These are phyloP conservation scores for Cephus spinipes DNA, from an alignment of 2,888 invertebrate genomes.

Conservation along the genomic window DNA sequence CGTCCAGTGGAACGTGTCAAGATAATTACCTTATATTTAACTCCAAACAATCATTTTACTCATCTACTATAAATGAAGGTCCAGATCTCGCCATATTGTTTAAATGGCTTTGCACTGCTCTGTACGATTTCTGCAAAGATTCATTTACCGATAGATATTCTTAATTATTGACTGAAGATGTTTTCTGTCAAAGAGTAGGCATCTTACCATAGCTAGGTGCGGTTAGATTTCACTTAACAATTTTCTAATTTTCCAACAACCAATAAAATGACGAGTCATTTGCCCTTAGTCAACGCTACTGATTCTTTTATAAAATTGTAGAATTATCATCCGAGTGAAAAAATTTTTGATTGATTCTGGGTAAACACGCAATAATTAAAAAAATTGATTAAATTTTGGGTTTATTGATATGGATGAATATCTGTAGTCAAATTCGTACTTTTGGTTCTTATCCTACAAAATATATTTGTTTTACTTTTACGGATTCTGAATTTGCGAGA, in stretches of 20 bases:
- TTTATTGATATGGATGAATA: background rate
- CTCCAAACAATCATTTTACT: background rate
- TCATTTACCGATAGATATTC: background rate
- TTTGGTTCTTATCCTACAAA: background rate
- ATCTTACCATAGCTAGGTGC: background rate
- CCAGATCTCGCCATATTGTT: background rate
- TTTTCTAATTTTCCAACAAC: background rate
- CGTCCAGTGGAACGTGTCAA: background rate
- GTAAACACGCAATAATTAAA: background rate
- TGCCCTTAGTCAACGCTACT: background rate
- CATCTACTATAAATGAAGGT: background rate
- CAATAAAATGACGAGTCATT: background rate
- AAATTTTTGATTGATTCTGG: background rate
- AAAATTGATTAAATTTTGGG: background rate
- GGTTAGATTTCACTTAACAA: background rate
- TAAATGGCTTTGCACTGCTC: background rate
- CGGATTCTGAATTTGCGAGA: background rate
- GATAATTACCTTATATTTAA: background rate
- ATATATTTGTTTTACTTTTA: background rate
- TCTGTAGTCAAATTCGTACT: background rate
- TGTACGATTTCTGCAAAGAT: background rate
- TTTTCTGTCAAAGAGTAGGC: too few relatives aligned
- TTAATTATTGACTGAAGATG: background rate
- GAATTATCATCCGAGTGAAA: background rate
- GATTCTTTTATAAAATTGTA: background rate